Evolutionary conservation across 2,888 invertebrate species (phyloP), one percentile per base, ranked within the genome.

Genomic region (Calliscelio sp.): DNA sequence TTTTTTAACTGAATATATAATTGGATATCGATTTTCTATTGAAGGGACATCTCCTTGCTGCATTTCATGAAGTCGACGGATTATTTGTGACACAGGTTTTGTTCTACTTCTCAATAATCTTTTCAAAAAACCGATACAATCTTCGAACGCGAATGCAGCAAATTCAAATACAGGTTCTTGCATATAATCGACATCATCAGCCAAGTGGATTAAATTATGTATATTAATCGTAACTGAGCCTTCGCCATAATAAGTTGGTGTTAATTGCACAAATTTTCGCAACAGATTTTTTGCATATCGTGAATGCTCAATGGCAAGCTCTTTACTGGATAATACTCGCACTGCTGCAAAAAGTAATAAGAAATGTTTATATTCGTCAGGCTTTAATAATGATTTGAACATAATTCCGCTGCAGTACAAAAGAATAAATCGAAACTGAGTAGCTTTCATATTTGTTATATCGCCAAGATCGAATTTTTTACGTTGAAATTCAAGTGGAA

Each of bases 401-500:
- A 81, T 49, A 14, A 86, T 24, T 16, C 85, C 83, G 57, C 65
- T 46, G 35, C 51, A 81, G 10, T 81, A 78, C 3, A 87, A 66
- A 14, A 87, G 44, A 49, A 87, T 32, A 61, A 81, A 55, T 24
- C 61, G 16, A 51, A 59, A 73, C 11, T 71, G 55, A 14, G 65
- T 65, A 1, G 49, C 46, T 65, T 79, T 65, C 57, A 53, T 53
- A 35, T 63, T 55, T 16, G 44, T n/a, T 22, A 59, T 11, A 25
- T 77, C 66, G 11, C 11, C 0, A 20, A 77, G 68, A 85, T 86
- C 85, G 38, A 85, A 87, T 7, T 57, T 55, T 11, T 78, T 86
- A n/a, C 87, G 65, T 79, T 88, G 86, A 66, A 88, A 88, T 68
- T 88, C 88, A 5, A 41, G n/a, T 41, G 79, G 57, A 11, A 57